A percentile compares a stretch with the other conserved stretches of the same genome.
These are phyloP conservation scores for Plotosus lineatus DNA, from an alignment of 2,113 vertebrate species.

Conservation along the genomic window DNA sequence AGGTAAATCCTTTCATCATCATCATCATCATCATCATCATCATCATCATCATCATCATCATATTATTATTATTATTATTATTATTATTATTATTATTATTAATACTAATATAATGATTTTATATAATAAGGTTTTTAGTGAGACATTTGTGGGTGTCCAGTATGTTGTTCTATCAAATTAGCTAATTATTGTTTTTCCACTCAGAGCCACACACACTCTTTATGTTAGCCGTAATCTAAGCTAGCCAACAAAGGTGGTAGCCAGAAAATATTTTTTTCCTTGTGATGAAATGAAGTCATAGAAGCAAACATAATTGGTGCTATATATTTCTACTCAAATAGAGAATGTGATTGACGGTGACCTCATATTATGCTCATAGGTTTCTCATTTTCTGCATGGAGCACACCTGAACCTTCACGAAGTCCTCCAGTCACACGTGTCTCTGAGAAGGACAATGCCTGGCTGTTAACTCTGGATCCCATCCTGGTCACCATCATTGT, in stretches of 20 bases:
- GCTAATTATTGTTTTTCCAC: not conserved
- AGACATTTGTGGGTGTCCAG: not conserved
- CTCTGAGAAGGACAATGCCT: conserved; percentile 88
- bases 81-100: no score
- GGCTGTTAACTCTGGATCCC: conserved; percentile 93
- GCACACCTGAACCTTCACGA: conserved; percentile 65
- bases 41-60: no score
- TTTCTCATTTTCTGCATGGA: conserved; percentile 66
- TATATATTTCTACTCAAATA: not conserved
- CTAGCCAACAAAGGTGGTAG: not conserved
- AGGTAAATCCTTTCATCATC: conserved; percentile 66
- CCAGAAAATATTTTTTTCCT: not conserved
- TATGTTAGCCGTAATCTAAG: not conserved
- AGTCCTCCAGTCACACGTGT: conserved; percentile 73
- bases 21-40: no score
- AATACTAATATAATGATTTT: no score
- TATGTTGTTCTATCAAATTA: not conserved
- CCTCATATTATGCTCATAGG: conserved; percentile 49
- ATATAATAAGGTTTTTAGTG: not conserved
- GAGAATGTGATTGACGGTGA: not conserved
- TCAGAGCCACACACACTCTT: not conserved
- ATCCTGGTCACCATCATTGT: conserved; percentile 99
- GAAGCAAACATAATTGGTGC: not conserved
- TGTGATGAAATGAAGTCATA: not conserved
- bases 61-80: no score